Conservation (phyloP, 2,888 invertebrate species). For the Eurytoma californica region DNA sequence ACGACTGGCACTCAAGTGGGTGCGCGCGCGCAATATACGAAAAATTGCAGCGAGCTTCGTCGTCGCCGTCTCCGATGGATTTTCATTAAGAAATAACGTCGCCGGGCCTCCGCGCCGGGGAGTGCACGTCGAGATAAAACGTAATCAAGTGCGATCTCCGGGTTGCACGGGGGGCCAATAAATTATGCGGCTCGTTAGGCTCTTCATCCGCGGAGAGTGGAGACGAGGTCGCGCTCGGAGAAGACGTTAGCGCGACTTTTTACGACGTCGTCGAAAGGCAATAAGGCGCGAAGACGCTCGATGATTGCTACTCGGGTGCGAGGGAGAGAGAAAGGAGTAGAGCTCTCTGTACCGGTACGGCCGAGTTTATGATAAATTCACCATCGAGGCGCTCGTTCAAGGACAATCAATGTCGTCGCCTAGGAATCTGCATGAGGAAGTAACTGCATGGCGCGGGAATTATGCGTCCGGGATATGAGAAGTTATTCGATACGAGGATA, state of each 20-base stretch:
- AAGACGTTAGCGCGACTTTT: conserved; percentile 31
- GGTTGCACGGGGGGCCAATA: conserved; percentile 10
- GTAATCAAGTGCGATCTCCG: conserved; percentile 34
- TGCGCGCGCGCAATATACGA: conserved; percentile 12
- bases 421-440: background rate
- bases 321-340: background rate
- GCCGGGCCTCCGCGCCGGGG: background rate
- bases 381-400: background rate
- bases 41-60: background rate
- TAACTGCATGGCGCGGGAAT: too few species aligned
- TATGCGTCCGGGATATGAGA: too few species aligned
- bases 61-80: conserved; percentile 12
- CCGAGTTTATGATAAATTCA: conserved; percentile 45
- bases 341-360: background rate
- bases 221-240: background rate
- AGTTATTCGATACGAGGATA: too few species aligned
- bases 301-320: conserved; percentile 28
- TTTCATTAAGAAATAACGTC: conserved; percentile 28
- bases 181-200: conserved; percentile 34
- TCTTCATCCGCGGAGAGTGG: background rate
- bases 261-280: conserved; percentile 39
- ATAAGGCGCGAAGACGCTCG: conserved; percentile 38
- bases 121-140: conserved; percentile 25
- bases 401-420: conserved; percentile 19
- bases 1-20: background rate